Percentiles rank a stretch among this genome's conserved stretches.
Conservation (phyloP, 2,888 invertebrate species). For the Euplagia quadripunctaria region DNA sequence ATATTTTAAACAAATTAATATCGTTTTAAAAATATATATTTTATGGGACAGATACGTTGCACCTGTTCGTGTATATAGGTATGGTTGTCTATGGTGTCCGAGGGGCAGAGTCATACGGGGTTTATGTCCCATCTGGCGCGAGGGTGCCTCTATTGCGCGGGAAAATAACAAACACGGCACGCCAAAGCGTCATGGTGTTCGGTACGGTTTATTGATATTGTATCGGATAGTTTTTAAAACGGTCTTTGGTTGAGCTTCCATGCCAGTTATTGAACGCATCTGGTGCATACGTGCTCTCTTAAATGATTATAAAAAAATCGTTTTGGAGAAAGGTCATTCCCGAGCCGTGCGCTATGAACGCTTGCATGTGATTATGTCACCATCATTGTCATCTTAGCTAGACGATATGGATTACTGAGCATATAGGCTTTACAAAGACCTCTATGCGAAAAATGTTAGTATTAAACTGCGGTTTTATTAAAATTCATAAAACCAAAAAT, state of each 20-base stretch:
- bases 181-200: slow-evolving; percentile 24
- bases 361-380: not conserved
- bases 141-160: slow-evolving; percentile 37
- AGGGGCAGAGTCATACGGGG: slow-evolving; percentile 37
- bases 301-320: not conserved
- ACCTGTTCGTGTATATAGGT: slow-evolving; percentile 36
- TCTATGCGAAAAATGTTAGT: no score
- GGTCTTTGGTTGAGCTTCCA: slow-evolving; percentile 5
- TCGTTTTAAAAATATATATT: slow-evolving; percentile 17
- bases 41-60: slow-evolving; percentile 37
- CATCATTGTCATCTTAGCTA: not conserved
- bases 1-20: not conserved
- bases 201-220: slow-evolving; percentile 24
- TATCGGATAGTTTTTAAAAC: slow-evolving; percentile 21
- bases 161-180: slow-evolving; percentile 39
- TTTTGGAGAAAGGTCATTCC: not conserved
- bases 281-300: not conserved
- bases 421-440: no score
- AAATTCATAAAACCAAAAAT: no score
- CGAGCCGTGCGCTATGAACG: not conserved
- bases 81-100: slow-evolving; percentile 34
- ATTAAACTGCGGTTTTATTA: no score
- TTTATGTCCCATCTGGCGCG: slow-evolving; percentile 52
- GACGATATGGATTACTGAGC: not conserved
- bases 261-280: not conserved